Evolutionary conservation across 2,113 vertebrate species (phyloP).

Genomic region (Anoura caudifer): DNA sequence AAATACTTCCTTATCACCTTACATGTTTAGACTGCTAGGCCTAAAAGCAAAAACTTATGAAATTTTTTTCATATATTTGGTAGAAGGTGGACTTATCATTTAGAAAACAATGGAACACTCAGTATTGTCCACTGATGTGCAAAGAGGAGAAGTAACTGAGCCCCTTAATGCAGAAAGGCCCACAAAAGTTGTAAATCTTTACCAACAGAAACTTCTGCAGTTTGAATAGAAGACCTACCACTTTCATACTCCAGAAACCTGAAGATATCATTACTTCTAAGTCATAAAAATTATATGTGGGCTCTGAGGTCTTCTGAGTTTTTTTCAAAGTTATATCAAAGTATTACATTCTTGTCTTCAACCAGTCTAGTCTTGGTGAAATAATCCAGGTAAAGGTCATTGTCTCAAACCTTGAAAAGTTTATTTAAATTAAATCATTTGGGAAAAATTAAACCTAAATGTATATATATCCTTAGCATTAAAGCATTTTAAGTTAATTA

Average conservation of each 20-base stretch:
- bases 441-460: slow-evolving; percentile 9
- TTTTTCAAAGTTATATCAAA: not conserved
- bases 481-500: slow-evolving; percentile 50
- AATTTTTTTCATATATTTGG: not conserved
- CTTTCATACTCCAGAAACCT: not conserved
- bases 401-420: not conserved
- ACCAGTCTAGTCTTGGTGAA: not conserved
- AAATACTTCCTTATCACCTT: not conserved
- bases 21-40: not conserved
- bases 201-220: not conserved
- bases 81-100: not conserved
- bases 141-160: not conserved
- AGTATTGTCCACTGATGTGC: too few relatives aligned
- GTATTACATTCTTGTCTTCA: not conserved
- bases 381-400: not conserved
- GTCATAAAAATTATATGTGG: not conserved
- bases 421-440: slow-evolving; percentile 5
- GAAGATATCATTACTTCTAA: not conserved
- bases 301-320: not conserved
- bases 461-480: slow-evolving; percentile 31
- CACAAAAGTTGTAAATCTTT: not conserved
- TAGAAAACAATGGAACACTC: not conserved
- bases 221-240: not conserved
- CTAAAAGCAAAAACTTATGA: not conserved
- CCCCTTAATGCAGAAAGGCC: not conserved